Conservation (phyloP, 2,113 vertebrate genomes). For the Entomyzon cyanotis region DNA sequence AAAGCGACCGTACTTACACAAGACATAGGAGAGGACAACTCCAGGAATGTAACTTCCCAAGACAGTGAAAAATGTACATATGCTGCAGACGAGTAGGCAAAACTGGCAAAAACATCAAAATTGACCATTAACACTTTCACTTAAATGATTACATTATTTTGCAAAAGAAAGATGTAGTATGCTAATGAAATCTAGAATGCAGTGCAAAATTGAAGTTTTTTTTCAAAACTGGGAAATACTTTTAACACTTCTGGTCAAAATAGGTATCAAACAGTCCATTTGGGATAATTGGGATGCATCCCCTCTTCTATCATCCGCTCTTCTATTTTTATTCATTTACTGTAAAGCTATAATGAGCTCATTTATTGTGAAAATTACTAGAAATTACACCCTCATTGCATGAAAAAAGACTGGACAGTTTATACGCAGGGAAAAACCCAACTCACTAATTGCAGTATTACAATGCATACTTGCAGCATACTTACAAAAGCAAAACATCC, state of each 20-base stretch:
- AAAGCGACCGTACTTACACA: conserved; percentile 80
- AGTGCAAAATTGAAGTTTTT: neutral
- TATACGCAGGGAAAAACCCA: neutral
- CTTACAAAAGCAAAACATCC: neutral
- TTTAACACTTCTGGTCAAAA: neutral
- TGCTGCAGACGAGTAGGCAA: conserved; percentile 93
- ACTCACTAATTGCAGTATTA: neutral
- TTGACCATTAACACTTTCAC: neutral
- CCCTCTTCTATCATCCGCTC: neutral
- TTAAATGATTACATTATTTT: neutral
- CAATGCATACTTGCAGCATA: neutral
- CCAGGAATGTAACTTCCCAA: conserved; percentile 98
- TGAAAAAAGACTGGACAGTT: neutral
- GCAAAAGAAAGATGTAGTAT: neutral
- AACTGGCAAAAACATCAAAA: conserved; percentile 82
- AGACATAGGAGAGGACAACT: conserved; percentile 89
- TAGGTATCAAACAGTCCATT: neutral
- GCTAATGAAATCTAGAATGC: neutral
- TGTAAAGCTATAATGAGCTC: neutral
- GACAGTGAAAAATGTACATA: conserved; percentile 92
- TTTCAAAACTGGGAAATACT: neutral
- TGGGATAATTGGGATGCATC: neutral
- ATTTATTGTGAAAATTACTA: neutral
- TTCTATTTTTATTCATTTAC: neutral
- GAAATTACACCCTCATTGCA: neutral